phyloP scores from a whole-genome alignment of 2,113 vertebrate genomes.

The Bolborhynchus lineola region DNA sequence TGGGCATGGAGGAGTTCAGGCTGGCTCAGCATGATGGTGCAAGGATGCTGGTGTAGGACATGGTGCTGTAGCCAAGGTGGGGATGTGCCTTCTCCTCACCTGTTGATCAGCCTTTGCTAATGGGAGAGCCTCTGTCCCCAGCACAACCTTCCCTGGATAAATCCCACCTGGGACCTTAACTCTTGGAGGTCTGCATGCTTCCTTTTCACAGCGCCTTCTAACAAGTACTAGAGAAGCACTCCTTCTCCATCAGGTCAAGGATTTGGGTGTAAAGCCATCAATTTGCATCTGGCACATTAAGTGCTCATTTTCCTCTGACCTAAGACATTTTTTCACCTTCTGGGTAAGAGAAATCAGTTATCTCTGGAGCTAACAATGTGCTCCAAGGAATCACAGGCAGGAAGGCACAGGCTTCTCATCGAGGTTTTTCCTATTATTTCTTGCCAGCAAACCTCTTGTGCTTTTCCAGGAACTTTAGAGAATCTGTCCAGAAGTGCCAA shows the following conservation, averaged over 20 bases:
- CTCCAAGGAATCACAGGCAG: neutral
- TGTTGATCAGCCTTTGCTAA: neutral
- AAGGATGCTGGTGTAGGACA: neutral
- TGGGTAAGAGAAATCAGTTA: neutral
- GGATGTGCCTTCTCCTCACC: neutral
- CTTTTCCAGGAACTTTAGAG: neutral
- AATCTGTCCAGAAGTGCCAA: neutral
- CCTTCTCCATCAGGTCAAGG: neutral
- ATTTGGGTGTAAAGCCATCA: neutral
- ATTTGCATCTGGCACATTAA: neutral
- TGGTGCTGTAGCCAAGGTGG: neutral
- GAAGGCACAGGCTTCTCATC: neutral
- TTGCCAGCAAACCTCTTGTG: neutral
- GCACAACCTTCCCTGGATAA: neutral
- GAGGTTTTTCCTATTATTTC: neutral
- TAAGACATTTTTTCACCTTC: neutral
- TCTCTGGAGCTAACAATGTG: neutral
- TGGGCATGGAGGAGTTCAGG: neutral
- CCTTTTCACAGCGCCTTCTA: neutral
- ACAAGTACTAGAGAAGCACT: neutral
- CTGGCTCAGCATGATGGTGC: rapidly evolving
- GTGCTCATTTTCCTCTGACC: neutral
- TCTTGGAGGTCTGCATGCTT: neutral
- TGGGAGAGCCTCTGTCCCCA: neutral
- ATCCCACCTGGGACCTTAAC: neutral